Evolutionary conservation across 1,140 invertebrate genomes (phyloP), one percentile per base, ranked within the genome.

Genomic region (Panagrolaimus sp.): DNA sequence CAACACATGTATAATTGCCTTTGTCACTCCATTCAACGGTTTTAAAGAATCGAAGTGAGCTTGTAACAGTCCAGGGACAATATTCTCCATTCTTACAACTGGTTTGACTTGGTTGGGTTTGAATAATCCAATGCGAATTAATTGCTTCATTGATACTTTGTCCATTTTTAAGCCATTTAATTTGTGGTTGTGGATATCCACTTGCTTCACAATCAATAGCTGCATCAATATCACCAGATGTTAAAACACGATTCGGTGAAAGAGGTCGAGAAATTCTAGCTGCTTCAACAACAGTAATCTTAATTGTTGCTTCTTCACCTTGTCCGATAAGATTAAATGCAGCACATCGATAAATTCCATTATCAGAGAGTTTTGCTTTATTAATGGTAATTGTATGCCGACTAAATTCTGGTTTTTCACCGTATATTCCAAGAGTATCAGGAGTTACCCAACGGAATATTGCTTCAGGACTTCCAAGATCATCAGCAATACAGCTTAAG

Each of bases 131-230:
- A 58, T 71, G 67, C 15, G 17, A 45, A 5, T 68, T 55, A 14
- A 62, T 28, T 15, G 68, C 73, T 15, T 45, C 43, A 43, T 45
- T 32, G 6, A 77, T 38, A 38, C 32, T 47, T 12, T 45, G 24
- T 10, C 66, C 77, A 70, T 79, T 71, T 52, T 76, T 77, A 28
- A 69, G 65, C 77, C 77, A 78, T 8, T 44, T 47, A 45, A 78
- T 65, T 24, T 65, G 46, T 8, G 77, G 77, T 12, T 63, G 65
- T 10, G 77, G 77, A 45, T 73, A 77, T 2, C 77, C 77, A 0
- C 26, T 66, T 12, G 77, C 77, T 64, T 73, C 69, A 44, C 77
- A 78, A 38, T 68, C 65, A 28, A 78, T 44, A 26, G 47, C 24
- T 1, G 74, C 62, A 32, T 64, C 65, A 55, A 63, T 45, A 21